A percentile compares a stretch with the other conserved stretches of the same genome.
These are phyloP conservation scores for Pheosia tremula DNA, from an alignment of 2,888 invertebrate species.

Conservation along the genomic window DNA sequence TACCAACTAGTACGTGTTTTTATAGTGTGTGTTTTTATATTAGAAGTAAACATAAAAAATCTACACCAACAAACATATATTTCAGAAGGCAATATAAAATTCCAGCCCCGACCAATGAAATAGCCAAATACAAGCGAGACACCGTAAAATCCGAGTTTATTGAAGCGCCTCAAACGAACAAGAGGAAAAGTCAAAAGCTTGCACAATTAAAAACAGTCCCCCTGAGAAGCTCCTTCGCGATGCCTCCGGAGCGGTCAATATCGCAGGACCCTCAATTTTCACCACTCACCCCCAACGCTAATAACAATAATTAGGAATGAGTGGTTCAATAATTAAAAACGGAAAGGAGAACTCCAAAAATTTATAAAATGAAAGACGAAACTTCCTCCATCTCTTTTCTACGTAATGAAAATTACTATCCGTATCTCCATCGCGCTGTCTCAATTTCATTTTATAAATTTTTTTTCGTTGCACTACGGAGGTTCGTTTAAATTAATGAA, in stretches of 20 bases:
- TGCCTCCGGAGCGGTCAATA: slow-evolving; percentile 77
- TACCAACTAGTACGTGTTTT: too few species aligned
- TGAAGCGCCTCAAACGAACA: slow-evolving; percentile 79
- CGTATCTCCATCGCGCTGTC: slow-evolving; percentile 55
- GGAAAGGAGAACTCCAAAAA: slow-evolving; percentile 82
- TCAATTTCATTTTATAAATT: slow-evolving; percentile 70
- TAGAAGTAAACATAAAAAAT: too few species aligned
- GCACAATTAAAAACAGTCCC: slow-evolving; percentile 81
- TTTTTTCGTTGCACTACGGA: slow-evolving; percentile 48
- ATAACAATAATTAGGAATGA: slow-evolving; percentile 86
- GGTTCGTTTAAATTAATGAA: slow-evolving; percentile 73
- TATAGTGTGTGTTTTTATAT: too few species aligned
- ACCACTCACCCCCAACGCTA: slow-evolving; percentile 81
- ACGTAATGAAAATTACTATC: slow-evolving; percentile 34
- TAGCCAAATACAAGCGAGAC: slow-evolving; percentile 66
- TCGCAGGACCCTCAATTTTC: slow-evolving; percentile 83
- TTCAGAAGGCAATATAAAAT: slow-evolving; percentile 2
- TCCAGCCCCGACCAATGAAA: slow-evolving; percentile 58
- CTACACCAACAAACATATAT: neutral
- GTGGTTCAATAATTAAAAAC: slow-evolving; percentile 86
- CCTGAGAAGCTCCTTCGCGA: slow-evolving; percentile 60
- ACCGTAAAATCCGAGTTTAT: slow-evolving; percentile 78
- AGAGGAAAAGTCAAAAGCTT: slow-evolving; percentile 79
- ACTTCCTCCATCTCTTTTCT: slow-evolving; percentile 48
- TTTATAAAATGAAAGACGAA: slow-evolving; percentile 61